These are phyloP conservation scores for Matsumyia berberina DNA, from an alignment of 2,888 invertebrate genomes.

Conservation along the genomic window DNA sequence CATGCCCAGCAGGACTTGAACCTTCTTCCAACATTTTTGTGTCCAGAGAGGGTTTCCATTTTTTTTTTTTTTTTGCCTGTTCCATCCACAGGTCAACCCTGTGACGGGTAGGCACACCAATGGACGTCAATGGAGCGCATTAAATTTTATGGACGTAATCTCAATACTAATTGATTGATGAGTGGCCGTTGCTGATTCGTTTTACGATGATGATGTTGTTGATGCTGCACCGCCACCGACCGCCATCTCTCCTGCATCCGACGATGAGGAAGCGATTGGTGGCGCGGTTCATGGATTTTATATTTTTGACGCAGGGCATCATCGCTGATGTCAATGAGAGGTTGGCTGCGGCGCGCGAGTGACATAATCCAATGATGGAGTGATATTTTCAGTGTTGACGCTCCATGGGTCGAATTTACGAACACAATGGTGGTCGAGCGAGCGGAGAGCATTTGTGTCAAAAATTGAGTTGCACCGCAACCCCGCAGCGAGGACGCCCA, in stretches of 20 bases:
- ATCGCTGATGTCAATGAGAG: slow-evolving; percentile 10
- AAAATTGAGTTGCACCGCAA: slow-evolving; percentile 22
- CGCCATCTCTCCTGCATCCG: neutral
- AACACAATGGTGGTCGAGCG: slow-evolving; percentile 13
- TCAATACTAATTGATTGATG: slow-evolving; percentile 71
- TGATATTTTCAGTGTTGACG: slow-evolving; percentile 19
- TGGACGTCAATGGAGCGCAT: slow-evolving; percentile 53
- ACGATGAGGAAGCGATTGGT: slow-evolving; percentile 32
- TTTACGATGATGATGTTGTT: slow-evolving; percentile 61
- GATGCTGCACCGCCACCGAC: slow-evolving; percentile 20
- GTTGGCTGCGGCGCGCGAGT: too few relatives aligned
- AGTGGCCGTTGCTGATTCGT: slow-evolving; percentile 55
- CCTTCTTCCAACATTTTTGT: slow-evolving; percentile 1
- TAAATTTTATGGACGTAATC: slow-evolving; percentile 61
- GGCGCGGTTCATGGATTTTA: slow-evolving; percentile 33
- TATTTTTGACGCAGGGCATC: slow-evolving; percentile 40
- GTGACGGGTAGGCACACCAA: slow-evolving; percentile 5
- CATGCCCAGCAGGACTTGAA: neutral
- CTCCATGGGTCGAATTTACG: neutral
- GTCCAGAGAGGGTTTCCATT: neutral
- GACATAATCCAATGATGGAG: slow-evolving; percentile 51
- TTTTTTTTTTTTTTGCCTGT: neutral
- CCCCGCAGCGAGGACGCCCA: neutral
- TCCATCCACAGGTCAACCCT: neutral
- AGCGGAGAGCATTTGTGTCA: slow-evolving; percentile 8